Conservation (phyloP, 2,888 invertebrate genomes). For the Anaspis maculata region DNA sequence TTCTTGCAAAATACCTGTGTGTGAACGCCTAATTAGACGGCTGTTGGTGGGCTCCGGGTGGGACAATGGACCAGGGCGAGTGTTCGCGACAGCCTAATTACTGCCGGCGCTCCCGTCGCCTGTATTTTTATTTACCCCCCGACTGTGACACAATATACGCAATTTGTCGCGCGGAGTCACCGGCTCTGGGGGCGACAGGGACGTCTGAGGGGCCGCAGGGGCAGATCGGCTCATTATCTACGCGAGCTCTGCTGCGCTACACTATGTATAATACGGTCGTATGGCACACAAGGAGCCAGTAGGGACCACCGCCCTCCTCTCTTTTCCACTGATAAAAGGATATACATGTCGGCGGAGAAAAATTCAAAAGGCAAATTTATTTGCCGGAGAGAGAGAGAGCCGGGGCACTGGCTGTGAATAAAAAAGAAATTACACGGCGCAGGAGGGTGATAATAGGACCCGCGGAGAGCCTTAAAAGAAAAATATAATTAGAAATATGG, state of each 20-base stretch:
- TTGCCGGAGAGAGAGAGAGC: constrained; percentile 22
- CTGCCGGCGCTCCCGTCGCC: constrained; percentile 23
- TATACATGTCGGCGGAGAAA: constrained; percentile 36
- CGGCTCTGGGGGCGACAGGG: constrained; percentile 9
- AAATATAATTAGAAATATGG: constrained; percentile 39
- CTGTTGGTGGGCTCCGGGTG: no score
- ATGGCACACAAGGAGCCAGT: constrained; percentile 16
- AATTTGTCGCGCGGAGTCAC: constrained; percentile 32
- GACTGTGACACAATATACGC: constrained; percentile 40
- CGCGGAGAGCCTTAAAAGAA: constrained; percentile 31
- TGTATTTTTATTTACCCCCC: constrained; percentile 41
- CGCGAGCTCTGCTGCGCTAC: constrained; percentile 23
- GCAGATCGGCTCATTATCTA: constrained; percentile 29
- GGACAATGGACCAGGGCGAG: constrained; percentile 26
- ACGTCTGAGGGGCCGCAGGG: constrained; percentile 12
- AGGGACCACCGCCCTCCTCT: constrained; percentile 12
- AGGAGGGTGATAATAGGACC: constrained; percentile 36
- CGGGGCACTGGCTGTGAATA: constrained; percentile 21
- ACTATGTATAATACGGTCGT: no score
- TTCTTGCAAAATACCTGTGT: no score
- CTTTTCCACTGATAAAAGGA: constrained; percentile 39
- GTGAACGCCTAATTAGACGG: constrained; percentile 12
- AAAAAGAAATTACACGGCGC: constrained; percentile 30
- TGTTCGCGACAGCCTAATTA: constrained; percentile 51
- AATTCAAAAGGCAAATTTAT: constrained; percentile 39